Conservation (phyloP, 2,888 invertebrate genomes). For the Osmoderma eremita region DNA sequence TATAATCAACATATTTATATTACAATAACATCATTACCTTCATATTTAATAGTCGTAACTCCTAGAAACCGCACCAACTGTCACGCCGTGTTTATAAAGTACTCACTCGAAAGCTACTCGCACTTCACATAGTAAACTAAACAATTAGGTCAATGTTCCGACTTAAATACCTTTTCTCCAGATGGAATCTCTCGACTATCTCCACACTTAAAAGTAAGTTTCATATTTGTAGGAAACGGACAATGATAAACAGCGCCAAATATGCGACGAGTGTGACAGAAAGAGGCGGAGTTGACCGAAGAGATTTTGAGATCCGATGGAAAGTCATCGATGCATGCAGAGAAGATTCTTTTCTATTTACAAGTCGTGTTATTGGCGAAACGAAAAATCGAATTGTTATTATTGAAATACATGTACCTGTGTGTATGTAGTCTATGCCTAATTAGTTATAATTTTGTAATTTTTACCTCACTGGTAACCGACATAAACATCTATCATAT, state of each 20-base stretch:
- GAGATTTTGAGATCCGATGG: not conserved
- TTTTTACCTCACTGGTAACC: no score
- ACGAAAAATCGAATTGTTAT: no score
- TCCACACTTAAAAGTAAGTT: slow-evolving; percentile 28
- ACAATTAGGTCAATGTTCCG: slow-evolving; percentile 63
- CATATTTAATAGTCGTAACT: slow-evolving; percentile 28
- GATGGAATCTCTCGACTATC: slow-evolving; percentile 57
- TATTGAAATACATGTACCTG: no score
- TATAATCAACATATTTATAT: no score
- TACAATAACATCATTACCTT: slow-evolving; percentile 33
- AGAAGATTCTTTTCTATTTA: no score
- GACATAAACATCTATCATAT: no score
- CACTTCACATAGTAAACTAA: slow-evolving; percentile 57
- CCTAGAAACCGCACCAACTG: slow-evolving; percentile 3
- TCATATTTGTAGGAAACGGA: slow-evolving; percentile 26
- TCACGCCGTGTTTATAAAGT: slow-evolving; percentile 5
- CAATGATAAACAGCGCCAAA: slow-evolving; percentile 26
- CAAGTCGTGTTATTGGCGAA: no score
- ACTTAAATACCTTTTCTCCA: slow-evolving; percentile 76
- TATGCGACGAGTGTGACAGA: slow-evolving; percentile 9
- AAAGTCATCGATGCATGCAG: slow-evolving; percentile 2
- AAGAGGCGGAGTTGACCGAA: slow-evolving; percentile 7
- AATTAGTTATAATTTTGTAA: no score
- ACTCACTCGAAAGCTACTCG: slow-evolving; percentile 23
- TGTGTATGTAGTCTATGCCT: no score